phyloP scores from a whole-genome alignment of 2,113 vertebrate species.

The Onychostruthus taczanowskii region DNA sequence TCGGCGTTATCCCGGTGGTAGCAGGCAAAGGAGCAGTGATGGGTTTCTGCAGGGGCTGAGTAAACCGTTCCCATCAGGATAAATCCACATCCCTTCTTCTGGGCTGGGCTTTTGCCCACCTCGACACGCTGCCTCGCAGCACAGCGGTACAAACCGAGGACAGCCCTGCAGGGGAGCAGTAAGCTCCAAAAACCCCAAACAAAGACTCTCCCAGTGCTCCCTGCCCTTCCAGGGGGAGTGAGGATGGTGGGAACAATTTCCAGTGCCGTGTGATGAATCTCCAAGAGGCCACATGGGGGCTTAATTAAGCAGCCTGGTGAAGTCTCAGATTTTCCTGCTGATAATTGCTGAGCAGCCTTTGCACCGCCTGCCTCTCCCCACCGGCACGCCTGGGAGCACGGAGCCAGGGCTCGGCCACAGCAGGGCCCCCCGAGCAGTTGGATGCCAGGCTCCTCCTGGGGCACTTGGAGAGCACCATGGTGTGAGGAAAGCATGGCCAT shows the following conservation, averaged over 20 bases:
- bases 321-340: slow-evolving; percentile 49
- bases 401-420: background rate
- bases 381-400: background rate
- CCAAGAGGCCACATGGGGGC: slow-evolving; percentile 62
- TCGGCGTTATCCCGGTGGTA: background rate
- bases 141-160: background rate
- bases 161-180: background rate
- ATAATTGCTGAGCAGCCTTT: slow-evolving; percentile 48
- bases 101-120: background rate
- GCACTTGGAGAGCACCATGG: fast-evolving
- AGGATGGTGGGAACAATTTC: slow-evolving; percentile 6
- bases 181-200: background rate
- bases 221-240: background rate
- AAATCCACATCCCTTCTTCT: background rate
- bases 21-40: background rate
- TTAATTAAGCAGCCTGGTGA: slow-evolving; percentile 65
- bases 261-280: slow-evolving; percentile 14
- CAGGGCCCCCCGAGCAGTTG: background rate
- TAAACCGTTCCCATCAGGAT: background rate
- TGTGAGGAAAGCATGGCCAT: background rate
- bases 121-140: background rate
- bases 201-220: background rate
- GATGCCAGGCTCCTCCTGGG: background rate
- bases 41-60: background rate
- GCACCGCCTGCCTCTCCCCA: background rate